phyloP scores from a whole-genome alignment of 1,140 invertebrate species.

The Lucilia sericata region DNA sequence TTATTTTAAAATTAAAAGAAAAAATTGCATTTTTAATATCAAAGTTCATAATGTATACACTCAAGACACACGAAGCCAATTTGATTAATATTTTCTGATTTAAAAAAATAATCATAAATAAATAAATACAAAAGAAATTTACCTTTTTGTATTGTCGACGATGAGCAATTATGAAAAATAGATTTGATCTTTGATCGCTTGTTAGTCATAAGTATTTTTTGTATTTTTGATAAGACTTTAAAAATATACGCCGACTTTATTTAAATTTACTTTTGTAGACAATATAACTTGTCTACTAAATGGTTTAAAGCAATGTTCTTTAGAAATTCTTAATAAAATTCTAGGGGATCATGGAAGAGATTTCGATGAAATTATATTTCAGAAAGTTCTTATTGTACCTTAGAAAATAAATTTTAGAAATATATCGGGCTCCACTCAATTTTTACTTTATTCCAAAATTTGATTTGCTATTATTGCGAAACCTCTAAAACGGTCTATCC shows the following conservation, averaged over 20 bases:
- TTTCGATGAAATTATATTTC: too few relatives aligned
- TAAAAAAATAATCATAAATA: not conserved
- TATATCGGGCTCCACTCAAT: too few relatives aligned
- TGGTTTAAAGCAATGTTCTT: too few relatives aligned
- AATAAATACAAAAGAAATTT: conserved; percentile 7
- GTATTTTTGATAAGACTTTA: not conserved
- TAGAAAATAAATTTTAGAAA: too few relatives aligned
- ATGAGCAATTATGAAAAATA: conserved; percentile 49
- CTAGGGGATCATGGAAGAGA: too few relatives aligned
- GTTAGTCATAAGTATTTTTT: conserved; percentile 38
- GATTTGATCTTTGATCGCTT: conserved; percentile 39
- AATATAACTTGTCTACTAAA: too few relatives aligned
- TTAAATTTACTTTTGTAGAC: not conserved
- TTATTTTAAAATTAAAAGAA: not conserved
- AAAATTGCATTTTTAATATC: not conserved
- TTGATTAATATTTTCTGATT: not conserved
- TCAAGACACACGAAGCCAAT: not conserved
- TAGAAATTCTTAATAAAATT: too few relatives aligned
- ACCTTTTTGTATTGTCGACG: conserved; percentile 47
- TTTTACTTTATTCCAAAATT: too few relatives aligned
- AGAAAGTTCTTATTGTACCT: too few relatives aligned
- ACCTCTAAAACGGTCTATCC: too few relatives aligned
- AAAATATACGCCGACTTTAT: not conserved
- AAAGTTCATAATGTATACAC: not conserved
- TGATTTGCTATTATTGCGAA: too few relatives aligned